Evolutionary conservation across 2,888 invertebrate genomes (phyloP).

Genomic region (Hemistola chrysoprasaria): DNA sequence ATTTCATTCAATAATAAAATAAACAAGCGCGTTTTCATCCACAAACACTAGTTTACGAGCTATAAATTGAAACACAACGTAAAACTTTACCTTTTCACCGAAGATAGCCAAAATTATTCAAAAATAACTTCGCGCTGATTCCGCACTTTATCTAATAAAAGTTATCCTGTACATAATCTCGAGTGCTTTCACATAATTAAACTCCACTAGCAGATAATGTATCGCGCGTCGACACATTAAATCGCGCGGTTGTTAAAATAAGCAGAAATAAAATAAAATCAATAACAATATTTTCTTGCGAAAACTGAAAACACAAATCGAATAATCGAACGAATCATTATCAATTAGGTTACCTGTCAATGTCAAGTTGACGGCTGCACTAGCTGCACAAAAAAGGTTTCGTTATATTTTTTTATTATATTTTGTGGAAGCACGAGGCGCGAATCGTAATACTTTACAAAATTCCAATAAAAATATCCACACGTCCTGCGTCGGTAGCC

Average conservation of each 20-base stretch:
- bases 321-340: too few species aligned
- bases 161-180: conserved; percentile 44
- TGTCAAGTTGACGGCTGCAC: conserved; percentile 36
- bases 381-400: conserved; percentile 2
- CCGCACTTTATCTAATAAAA: conserved; percentile 32
- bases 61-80: conserved; percentile 28
- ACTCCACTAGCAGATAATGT: conserved; percentile 23
- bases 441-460: conserved; percentile 26
- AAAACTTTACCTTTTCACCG: conserved; percentile 28
- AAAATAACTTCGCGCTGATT: conserved; percentile 30
- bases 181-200: conserved; percentile 34
- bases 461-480: conserved; percentile 13
- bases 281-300: conserved; percentile 42
- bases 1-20: conserved; percentile 8
- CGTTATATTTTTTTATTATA: conserved; percentile 34
- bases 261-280: conserved; percentile 38
- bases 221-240: conserved; percentile 22
- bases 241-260: conserved; percentile 25
- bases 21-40: conserved; percentile 8
- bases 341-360: conserved; percentile 68
- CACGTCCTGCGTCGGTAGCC: conserved; percentile 46
- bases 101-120: conserved; percentile 26
- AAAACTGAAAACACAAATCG: conserved; percentile 30
- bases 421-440: conserved; percentile 17
- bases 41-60: conserved; percentile 8